Conservation (phyloP, 2,888 invertebrate genomes). For the Latrodectus elegans region DNA sequence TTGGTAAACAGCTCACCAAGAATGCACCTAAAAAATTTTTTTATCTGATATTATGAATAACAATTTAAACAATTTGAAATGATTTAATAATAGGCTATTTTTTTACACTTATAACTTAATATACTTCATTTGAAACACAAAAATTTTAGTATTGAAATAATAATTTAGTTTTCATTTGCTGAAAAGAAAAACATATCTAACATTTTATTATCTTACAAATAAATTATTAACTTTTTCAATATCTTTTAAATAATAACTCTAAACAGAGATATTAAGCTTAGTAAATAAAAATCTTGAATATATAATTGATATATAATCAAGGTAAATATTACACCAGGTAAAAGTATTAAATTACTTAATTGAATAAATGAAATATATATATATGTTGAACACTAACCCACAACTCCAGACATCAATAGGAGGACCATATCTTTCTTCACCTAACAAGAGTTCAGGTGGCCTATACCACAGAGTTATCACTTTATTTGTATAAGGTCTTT, state of each 20-base stretch:
- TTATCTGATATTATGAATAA: neutral
- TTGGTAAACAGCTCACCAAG: slow-evolving; percentile 97
- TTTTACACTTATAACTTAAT: too few species aligned
- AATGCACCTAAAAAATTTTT: slow-evolving; percentile 82
- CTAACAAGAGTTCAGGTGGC: slow-evolving; percentile 95
- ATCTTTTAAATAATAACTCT: too few species aligned
- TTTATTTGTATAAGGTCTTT: slow-evolving; percentile 98
- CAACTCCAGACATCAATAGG: slow-evolving; percentile 99
- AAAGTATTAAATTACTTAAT: neutral
- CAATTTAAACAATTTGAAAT: too few species aligned
- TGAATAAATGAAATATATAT: neutral
- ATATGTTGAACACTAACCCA: slow-evolving; percentile 78
- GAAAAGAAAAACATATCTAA: too few species aligned
- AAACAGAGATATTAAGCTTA: too few species aligned
- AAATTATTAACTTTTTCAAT: too few species aligned
- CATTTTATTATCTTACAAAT: too few species aligned
- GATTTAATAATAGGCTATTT: too few species aligned
- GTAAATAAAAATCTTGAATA: too few species aligned
- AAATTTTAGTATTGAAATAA: too few species aligned
- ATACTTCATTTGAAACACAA: too few species aligned
- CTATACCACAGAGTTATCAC: slow-evolving; percentile 99
- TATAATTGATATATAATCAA: neutral
- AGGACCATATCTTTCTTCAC: slow-evolving; percentile 97
- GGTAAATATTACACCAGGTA: slow-evolving; percentile 7
- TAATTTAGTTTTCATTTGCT: too few species aligned